These are phyloP conservation scores for Kryptopterus vitreolus DNA, from an alignment of 2,797 vertebrate genomes.

Conservation along the genomic window DNA sequence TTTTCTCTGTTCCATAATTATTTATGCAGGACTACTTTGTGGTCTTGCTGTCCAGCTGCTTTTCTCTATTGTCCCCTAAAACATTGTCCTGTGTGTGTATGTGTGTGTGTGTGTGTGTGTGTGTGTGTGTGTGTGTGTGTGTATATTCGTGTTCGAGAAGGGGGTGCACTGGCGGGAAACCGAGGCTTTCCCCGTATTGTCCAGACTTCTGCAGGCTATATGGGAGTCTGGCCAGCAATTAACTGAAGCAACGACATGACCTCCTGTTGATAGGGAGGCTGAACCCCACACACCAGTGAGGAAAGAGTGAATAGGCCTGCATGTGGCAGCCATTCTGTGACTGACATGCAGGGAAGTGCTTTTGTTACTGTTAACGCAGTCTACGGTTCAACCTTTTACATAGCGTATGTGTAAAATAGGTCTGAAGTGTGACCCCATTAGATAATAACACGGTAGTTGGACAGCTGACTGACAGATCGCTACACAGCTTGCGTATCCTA, in stretches of 20 bases:
- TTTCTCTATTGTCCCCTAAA: conserved; percentile 50
- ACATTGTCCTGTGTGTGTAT: conserved; percentile 28
- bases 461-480: not conserved
- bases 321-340: conserved; percentile 56
- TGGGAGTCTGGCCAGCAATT: conserved; percentile 62
- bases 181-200: conserved; percentile 33
- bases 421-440: not conserved
- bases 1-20: conserved; percentile 52
- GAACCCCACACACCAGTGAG: conserved; percentile 11
- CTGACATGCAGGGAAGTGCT: conserved; percentile 59
- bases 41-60: conserved; percentile 59
- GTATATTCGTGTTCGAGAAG: conserved; percentile 35
- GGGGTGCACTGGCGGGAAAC: conserved; percentile 20
- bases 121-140: conserved; percentile 24
- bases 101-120: conserved; percentile 37
- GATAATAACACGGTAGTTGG: not conserved
- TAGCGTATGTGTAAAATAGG: conserved; percentile 49
- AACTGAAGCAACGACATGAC: conserved; percentile 67
- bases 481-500: not conserved
- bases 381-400: conserved; percentile 53
- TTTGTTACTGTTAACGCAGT: conserved; percentile 45
- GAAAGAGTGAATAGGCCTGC: conserved; percentile 8
- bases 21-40: conserved; percentile 43
- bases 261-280: conserved; percentile 68
- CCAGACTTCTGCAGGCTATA: conserved; percentile 42